phyloP scores from a whole-genome alignment of 2,797 vertebrate genomes.

The Sciurus vulgaris region DNA sequence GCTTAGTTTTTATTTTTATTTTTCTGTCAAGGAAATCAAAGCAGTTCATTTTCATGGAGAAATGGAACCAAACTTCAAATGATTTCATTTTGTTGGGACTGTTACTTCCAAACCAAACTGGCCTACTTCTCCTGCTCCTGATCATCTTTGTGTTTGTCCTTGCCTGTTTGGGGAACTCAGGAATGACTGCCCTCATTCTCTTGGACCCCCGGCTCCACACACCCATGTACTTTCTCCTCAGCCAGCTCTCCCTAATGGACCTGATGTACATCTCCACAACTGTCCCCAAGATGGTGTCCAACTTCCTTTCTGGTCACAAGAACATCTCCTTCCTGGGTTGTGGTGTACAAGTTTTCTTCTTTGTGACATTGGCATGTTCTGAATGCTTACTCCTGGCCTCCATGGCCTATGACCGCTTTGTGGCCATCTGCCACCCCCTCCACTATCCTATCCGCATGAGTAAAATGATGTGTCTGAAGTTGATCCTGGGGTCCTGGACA shows the following conservation, averaged over 20 bases:
- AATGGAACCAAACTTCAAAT: slow-evolving; percentile 63
- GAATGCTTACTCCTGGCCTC: slow-evolving; percentile 61
- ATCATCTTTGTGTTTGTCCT: too few species aligned
- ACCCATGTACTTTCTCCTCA: too few species aligned
- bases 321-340: slow-evolving; percentile 55
- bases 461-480: not conserved
- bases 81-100: not conserved
- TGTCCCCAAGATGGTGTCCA: slow-evolving; percentile 1
- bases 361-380: slow-evolving; percentile 42
- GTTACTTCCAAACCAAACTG: too few species aligned
- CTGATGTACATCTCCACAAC: not conserved
- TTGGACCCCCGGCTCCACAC: too few species aligned
- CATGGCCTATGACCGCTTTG: slow-evolving; percentile 55
- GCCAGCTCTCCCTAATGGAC: too few species aligned
- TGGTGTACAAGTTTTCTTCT: slow-evolving; percentile 50
- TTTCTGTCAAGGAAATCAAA: not conserved
- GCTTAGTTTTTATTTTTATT: not conserved
- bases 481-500: slow-evolving; percentile 39
- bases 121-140: too few species aligned
- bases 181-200: too few species aligned
- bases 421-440: slow-evolving; percentile 57
- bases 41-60: slow-evolving; percentile 26
- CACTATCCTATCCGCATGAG: slow-evolving; percentile 28
- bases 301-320: slow-evolving; percentile 46
- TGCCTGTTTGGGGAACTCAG: too few species aligned